Evolutionary conservation across 2,888 invertebrate species (phyloP).

Genomic region (Trachelus troglodyta): DNA sequence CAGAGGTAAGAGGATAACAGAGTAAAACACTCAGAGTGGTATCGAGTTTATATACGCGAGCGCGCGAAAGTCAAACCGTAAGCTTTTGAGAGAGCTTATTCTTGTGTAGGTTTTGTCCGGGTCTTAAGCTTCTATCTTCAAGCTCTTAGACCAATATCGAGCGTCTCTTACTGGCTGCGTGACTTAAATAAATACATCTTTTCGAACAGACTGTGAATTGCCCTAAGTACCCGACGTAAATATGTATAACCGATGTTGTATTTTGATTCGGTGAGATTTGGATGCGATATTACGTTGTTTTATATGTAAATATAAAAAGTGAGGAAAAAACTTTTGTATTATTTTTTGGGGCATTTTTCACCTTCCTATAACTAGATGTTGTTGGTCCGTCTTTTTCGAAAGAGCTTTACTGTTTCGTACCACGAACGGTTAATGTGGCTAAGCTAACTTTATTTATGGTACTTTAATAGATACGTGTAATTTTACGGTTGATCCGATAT

Average conservation of each 20-base stretch:
- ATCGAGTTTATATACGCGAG: conserved; percentile 26
- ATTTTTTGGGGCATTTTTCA: background rate
- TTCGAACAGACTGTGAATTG: background rate
- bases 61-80: conserved; percentile 39
- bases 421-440: background rate
- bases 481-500: background rate
- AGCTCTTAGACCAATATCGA: conserved; percentile 11
- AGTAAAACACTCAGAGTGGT: conserved; percentile 44
- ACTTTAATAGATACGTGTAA: background rate
- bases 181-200: background rate
- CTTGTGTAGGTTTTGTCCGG: conserved; percentile 16
- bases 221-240: background rate
- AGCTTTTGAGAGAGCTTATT: conserved; percentile 31
- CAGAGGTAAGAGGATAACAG: conserved; percentile 45
- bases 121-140: background rate
- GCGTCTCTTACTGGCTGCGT: background rate
- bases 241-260: background rate
- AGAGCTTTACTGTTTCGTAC: background rate
- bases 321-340: background rate
- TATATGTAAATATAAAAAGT: background rate
- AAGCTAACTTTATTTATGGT: background rate
- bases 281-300: background rate
- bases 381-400: background rate
- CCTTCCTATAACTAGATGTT: background rate
- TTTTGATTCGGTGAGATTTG: background rate